phyloP scores from a whole-genome alignment of 2,113 vertebrate genomes.

The Tragelaphus strepsiceros region DNA sequence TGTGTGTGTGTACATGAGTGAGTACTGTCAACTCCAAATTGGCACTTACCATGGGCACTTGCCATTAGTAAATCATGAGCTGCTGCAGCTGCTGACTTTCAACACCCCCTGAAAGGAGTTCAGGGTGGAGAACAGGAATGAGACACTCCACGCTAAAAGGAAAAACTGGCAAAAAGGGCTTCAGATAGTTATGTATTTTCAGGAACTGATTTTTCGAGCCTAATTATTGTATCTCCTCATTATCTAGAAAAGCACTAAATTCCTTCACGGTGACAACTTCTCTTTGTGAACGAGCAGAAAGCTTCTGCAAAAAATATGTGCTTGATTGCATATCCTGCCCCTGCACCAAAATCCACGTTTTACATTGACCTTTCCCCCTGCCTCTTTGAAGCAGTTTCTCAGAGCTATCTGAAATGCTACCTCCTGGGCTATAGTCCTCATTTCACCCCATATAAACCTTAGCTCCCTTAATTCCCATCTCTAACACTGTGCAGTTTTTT shows the following conservation, averaged over 20 bases:
- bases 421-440: neutral
- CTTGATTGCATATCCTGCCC: neutral
- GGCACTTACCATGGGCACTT: neutral
- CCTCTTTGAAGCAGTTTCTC: neutral
- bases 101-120: neutral
- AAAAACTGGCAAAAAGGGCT: neutral
- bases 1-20: neutral
- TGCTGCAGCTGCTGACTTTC: neutral
- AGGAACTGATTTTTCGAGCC: neutral
- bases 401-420: neutral
- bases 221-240: neutral
- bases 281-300: neutral
- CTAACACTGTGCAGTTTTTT: neutral
- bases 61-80: neutral
- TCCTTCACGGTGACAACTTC: neutral
- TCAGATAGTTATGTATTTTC: neutral
- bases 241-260: neutral
- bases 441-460: neutral
- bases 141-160: neutral
- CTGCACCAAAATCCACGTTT: neutral
- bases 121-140: neutral
- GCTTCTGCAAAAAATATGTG: neutral
- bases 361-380: neutral
- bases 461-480: neutral
- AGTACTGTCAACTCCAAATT: neutral